These are phyloP conservation scores for Blastobasis lacticolella DNA, from an alignment of 2,888 invertebrate genomes.

Conservation along the genomic window DNA sequence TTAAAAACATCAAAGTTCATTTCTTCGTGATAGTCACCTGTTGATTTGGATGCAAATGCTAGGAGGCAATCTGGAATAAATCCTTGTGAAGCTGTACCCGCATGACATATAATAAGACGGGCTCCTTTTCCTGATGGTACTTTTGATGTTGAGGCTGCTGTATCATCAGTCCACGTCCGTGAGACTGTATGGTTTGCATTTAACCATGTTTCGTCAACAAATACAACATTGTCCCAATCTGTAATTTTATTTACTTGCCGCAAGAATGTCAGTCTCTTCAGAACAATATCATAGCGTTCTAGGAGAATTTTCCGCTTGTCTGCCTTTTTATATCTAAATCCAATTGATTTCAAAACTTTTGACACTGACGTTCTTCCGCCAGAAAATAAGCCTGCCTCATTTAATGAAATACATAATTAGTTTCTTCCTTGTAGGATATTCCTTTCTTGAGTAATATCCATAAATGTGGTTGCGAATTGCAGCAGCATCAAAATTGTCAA, in stretches of 20 bases:
- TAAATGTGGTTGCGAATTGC: conserved; percentile 10
- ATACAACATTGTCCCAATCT: conserved; percentile 10
- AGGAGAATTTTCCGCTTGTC: conserved; percentile 1
- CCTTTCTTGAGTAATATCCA: conserved; percentile 8
- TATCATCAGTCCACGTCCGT: conserved; percentile 11
- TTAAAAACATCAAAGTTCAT: conserved; percentile 6
- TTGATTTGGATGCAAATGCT: conserved; percentile 11
- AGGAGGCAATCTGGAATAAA: conserved; percentile 8
- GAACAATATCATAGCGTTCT: background rate
- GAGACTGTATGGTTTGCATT: conserved; percentile 13
- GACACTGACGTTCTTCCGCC: conserved; percentile 5
- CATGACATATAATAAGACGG: conserved; percentile 5
- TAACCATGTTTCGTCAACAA: conserved; percentile 15
- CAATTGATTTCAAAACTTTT: conserved; percentile 1
- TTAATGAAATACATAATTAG: conserved; percentile 5
- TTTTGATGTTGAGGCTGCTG: background rate
- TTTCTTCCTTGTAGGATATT: conserved; percentile 5
- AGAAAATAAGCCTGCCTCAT: conserved; percentile 5
- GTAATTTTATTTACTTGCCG: conserved; percentile 2
- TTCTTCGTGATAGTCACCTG: conserved; percentile 7
- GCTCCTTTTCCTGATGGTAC: conserved; percentile 2
- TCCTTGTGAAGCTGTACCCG: conserved; percentile 1
- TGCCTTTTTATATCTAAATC: conserved; percentile 1
- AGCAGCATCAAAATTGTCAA: conserved; percentile 9
- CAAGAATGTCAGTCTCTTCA: conserved; percentile 1